Base-by-base conservation (phyloP, 2,797 vertebrate species). In the Malacoctenus gilli region DNA sequence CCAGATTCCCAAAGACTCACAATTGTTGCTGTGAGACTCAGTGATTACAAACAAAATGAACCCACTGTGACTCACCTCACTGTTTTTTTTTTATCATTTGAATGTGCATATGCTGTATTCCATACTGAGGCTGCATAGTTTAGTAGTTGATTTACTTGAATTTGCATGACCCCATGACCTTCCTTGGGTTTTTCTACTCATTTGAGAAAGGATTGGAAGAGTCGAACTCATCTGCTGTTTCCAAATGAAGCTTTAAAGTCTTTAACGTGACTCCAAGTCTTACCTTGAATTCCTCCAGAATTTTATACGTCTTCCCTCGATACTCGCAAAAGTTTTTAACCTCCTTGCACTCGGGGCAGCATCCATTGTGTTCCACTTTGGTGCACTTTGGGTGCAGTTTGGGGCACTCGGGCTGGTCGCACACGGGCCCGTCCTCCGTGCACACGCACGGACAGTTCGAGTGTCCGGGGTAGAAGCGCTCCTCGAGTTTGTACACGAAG, bases 281-380 rank as follows among this genome's bases (percentile, higher is more conserved):
- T 95, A 99, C 97, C 97, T 99, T 99, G 87, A 99, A 99, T 88
- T 99, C 97, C 77, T 99, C 95, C 90, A 99, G 91, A 84, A 99
- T 95, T 91, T 98, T 99, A 85, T 99, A 98, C 50, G 91, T 98
- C 92, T 98, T 98, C 75, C 94, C 95, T 70, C 94, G 93, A 83
- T 99, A 98, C 92, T 99, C 97, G 92, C 97, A 99, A 92, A 98
- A 98, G 93, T 98, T 98, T 90, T 95, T 98, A 80, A 98, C 95
- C 91, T 99, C 97, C 84, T 99, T 99, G 93, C 97, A 99, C 83
- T 99, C 97, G 1, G 97, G 96, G 84, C 97, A 99, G 87, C 97
- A 99, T 82, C 97, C 97, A 71, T 99, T 99, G 88, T 99, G 95
- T 84, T 98, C 96, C 90, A 99, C 96, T 91, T 99, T 99, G 80